Evolutionary conservation across 2,888 invertebrate genomes (phyloP), one percentile per base, ranked within the genome.

Genomic region (Nymphalis polychloros): DNA sequence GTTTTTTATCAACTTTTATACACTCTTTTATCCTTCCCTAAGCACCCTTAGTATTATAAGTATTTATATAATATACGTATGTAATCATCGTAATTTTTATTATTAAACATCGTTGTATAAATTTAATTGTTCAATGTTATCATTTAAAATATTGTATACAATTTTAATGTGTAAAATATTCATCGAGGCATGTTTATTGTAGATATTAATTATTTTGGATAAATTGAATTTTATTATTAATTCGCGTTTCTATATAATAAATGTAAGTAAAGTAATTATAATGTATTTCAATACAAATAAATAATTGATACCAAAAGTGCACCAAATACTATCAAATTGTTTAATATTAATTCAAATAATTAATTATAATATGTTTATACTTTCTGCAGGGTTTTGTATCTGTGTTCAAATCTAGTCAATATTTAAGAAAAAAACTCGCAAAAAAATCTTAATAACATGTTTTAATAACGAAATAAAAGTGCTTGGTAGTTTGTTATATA

Each of bases 1-100:
- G 86, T 91, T 92, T 91, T 92, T 84, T 92, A 91, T 84, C 80
- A 87, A 92, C 85, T 92, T 92, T 92, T 92, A 90, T 92, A 92
- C 92, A 92, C 92, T 91, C 87, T 85, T 91, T 91, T 92, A 91
- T 86, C 88, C 89, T 91, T 91, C 90, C 92, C 87, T 88, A 66
- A 90, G 92, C 92, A 92, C 92, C 88, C 85, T 84, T 90, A 89
- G 85, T 70, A 67, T 73, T 72, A 61, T 75, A 73, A 70, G 61
- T 70, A 72, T 69, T 69, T 61, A 70, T 31, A 31, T 70, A 52
- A 50, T 68, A 72, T 60, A 47, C 19, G 59, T 69, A 53, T 59
- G 59, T 64, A 60, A 60, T 57, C 60, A 48, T 61, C 41, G 66
- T 63, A 59, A 68, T 70, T 67, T 46, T 68, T 59, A 48, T 65